Base-by-base conservation (phyloP, 2,888 invertebrate species). In the Agonopterix arenella region DNA sequence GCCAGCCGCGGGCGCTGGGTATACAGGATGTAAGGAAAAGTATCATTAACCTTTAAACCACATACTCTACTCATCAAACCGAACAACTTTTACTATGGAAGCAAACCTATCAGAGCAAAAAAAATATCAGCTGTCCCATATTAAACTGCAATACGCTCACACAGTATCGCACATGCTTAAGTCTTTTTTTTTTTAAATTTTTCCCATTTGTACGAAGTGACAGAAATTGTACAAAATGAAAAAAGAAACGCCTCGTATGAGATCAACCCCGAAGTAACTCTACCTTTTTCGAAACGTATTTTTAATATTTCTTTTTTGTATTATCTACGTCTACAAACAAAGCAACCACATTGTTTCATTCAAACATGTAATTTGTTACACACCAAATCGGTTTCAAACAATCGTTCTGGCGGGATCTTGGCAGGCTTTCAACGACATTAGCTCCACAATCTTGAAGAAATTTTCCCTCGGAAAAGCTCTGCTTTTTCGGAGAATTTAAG, bases 401-500 rank as follows among this genome's bases (percentile, higher is more conserved):
- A 48, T 46, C 46, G 37, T 38, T 13, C 40, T 4, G n/a, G 3
- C 40, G 9, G 40, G 40, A 48, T 58, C 54, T 63, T 67, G 67
- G 61, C 64, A 62, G 49, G 49, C 52, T 58, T 60, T 62, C 63
- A 64, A 62, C 54, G 51, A 52, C 54, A 52, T 56, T 51, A 51
- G 47, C 48, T 45, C 48, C 37, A 49, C 54, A 56, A 60, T 54
- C 56, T 52, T 47, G 43, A 41, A 51, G 53, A 52, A 56, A 60
- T 60, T 60, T 61, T 58, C 10, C 13, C 58, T 52, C 53, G 57
- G 53, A 62, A 58, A 52, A 45, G 58, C 56, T 56, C 54, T 57
- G 58, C 55, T 54, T 55, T 60, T 61, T 54, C 46, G 45, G 49
- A 28, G 50, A 58, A 58, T 62, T 56, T 50, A 57, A 60, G 53